Evolutionary conservation across 2,113 vertebrate genomes (phyloP), one percentile per base, ranked within the genome.

Genomic region (Melanerpes formicivorus): DNA sequence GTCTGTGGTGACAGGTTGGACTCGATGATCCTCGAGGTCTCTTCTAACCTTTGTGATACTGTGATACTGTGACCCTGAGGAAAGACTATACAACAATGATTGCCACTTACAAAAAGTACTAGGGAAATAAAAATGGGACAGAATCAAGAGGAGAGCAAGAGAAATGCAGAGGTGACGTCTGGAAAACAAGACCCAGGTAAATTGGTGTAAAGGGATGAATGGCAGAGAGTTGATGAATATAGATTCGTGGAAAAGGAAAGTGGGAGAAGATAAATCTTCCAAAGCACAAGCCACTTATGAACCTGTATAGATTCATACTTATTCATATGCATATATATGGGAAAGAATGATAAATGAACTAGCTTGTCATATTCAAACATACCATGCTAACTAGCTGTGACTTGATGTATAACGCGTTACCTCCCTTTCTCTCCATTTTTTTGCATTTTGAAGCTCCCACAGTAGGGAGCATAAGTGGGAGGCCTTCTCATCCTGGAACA

Each of bases 401-500:
- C 26, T 54, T 74, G 44, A 60, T 27, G 12, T 34, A 7, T 37
- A 48, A 15, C 7, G 37, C 37, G 37, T 26, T 40, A 26, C 9
- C 14, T 62, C 27, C 9, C 13, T 88, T 73, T 14, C 14, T 5
- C 5, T 73, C 25, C 9, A 11, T 65, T 50, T 42, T 73, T 42
- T 6, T 56, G 17, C 11, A 50, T 50, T 81, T 90, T 86, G 18
- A 67, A 62, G 22, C 5, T 67, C 5, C 40, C 18, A 11, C 21
- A 66, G 1, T 7, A n/a, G 23, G 6, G 3, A 52, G 3, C 11
- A 30, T 3, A 4, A 59, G 6, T 54, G 9, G 1, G 4, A 78
- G 15, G 10, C 18, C 80, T 65, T 65, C 56, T 64, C 6, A 42
- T 32, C 9, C 44, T 60, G 27, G 65, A 76, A 17, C 8, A 18